Percentiles rank a stretch among this genome's conserved stretches.
Conservation (phyloP, 2,113 vertebrate genomes). For the Calcarius ornatus region DNA sequence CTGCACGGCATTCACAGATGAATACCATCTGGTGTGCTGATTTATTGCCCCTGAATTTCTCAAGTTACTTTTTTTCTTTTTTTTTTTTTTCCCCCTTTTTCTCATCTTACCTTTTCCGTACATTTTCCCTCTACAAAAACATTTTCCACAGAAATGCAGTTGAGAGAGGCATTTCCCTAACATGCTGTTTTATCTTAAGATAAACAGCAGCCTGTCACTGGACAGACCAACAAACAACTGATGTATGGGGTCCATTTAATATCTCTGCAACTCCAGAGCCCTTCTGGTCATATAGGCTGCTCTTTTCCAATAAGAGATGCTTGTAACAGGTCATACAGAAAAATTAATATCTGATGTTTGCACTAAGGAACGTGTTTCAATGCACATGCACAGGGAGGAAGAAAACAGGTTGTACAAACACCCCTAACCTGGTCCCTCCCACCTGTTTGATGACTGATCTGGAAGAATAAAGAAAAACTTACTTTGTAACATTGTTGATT, state of each 20-base stretch:
- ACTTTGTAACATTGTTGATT: background rate
- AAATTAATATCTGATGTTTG: background rate
- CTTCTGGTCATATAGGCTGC: background rate
- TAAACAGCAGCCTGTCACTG: conserved; percentile 13
- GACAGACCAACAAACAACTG: conserved; percentile 11
- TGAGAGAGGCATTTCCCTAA: conserved; percentile 28
- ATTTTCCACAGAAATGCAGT: background rate
- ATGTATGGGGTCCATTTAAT: conserved; percentile 14
- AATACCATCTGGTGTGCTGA: conserved; percentile 65
- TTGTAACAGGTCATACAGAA: background rate
- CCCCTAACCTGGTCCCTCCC: background rate
- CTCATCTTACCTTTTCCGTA: conserved; percentile 46
- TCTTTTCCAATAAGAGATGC: background rate
- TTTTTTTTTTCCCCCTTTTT: background rate
- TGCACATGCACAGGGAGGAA: background rate
- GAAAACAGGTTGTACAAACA: background rate
- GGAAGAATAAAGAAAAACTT: background rate
- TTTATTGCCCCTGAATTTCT: conserved; percentile 65
- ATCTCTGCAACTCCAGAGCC: background rate
- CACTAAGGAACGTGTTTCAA: background rate
- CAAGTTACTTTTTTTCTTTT: conserved; percentile 11
- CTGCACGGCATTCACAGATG: conserved; percentile 35
- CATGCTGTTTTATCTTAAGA: background rate
- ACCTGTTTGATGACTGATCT: background rate
- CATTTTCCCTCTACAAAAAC: background rate